A percentile compares a stretch with the other conserved stretches of the same genome.
These are phyloP conservation scores for Drosophila sulfurigaster DNA, from an alignment of 1,140 invertebrate genomes.

Conservation along the genomic window DNA sequence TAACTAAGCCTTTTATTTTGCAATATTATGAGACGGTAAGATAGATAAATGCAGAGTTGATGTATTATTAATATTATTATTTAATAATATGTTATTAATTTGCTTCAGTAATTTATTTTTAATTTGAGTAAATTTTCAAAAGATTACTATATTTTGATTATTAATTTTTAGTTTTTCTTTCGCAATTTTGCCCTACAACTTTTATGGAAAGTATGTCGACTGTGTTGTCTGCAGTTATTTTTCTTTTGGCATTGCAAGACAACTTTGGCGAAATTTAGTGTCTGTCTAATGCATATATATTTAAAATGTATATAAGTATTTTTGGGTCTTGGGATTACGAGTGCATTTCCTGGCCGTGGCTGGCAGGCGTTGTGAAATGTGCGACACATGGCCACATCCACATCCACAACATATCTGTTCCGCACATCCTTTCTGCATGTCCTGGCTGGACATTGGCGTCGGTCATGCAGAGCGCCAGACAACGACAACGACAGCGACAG, in stretches of 20 bases:
- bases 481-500: constrained; percentile 19
- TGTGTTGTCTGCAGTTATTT: constrained; percentile 10
- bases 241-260: constrained; percentile 46
- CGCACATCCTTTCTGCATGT: constrained; percentile 53
- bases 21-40: no score
- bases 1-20: no score
- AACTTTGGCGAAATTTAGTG: constrained; percentile 30
- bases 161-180: no score
- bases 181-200: no score
- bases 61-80: no score
- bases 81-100: no score
- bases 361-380: constrained; percentile 52
- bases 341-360: constrained; percentile 43
- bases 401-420: constrained; percentile 43
- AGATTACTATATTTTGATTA: no score
- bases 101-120: no score
- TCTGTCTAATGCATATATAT: constrained; percentile 57
- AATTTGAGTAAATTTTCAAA: no score
- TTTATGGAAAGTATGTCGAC: background rate
- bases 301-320: constrained; percentile 30
- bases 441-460: constrained; percentile 76
- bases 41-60: no score
- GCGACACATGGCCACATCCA: constrained; percentile 46
- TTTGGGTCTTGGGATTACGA: constrained; percentile 48
- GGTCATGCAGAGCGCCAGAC: constrained; percentile 60